Evolutionary conservation across 1,140 invertebrate species (phyloP).

Genomic region (Zaprionus gabonicus): DNA sequence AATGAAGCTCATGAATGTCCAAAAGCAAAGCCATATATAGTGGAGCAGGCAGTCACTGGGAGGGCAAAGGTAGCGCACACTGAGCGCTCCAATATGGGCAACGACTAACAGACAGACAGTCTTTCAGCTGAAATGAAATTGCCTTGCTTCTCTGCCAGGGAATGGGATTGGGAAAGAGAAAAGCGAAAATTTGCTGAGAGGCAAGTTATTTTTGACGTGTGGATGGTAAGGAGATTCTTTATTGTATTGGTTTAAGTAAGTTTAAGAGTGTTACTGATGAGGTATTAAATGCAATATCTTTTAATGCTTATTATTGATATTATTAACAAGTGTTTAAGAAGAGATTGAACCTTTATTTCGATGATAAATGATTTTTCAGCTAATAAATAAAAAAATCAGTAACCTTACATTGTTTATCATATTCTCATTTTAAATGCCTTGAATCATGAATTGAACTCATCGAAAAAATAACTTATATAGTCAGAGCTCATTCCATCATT

Average conservation of each 20-base stretch:
- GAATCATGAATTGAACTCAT: too few relatives aligned
- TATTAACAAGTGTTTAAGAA: too few relatives aligned
- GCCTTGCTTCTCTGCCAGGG: neutral
- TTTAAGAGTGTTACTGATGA: neutral
- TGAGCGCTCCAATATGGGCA: neutral
- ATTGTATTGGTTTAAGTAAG: neutral
- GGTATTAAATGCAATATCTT: too few relatives aligned
- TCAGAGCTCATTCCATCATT: too few relatives aligned
- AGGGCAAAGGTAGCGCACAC: neutral
- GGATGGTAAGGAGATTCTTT: neutral
- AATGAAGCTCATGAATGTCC: constrained; percentile 50
- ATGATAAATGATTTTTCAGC: too few relatives aligned
- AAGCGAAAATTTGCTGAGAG: neutral
- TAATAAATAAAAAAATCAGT: too few relatives aligned
- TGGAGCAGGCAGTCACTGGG: neutral
- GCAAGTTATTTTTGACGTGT: neutral
- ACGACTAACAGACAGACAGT: neutral
- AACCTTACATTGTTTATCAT: too few relatives aligned
- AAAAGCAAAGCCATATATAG: constrained; percentile 32
- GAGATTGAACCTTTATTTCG: too few relatives aligned
- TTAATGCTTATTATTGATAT: too few relatives aligned
- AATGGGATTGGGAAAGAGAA: neutral
- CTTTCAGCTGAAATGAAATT: constrained; percentile 7
- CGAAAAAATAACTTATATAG: too few relatives aligned
- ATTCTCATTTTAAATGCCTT: too few relatives aligned